Percentiles rank a stretch among this genome's conserved stretches.
These are phyloP conservation scores for Drosophila nigricruria DNA, from an alignment of 2,888 invertebrate genomes.

Conservation along the genomic window DNA sequence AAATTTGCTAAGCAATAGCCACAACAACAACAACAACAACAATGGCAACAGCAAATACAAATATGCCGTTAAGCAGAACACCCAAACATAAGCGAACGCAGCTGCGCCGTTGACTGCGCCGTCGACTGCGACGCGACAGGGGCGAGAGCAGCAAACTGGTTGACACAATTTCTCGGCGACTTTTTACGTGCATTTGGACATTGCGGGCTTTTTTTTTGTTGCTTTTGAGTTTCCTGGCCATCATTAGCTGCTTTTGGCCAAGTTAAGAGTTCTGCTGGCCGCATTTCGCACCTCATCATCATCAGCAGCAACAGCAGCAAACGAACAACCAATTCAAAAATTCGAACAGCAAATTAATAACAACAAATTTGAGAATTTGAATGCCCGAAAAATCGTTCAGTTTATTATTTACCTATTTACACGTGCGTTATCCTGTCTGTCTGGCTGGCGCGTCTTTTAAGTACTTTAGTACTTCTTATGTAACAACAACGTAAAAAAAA, in stretches of 20 bases:
- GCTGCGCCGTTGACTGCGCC: slow-evolving; percentile 32
- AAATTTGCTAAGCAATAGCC: slow-evolving; percentile 34
- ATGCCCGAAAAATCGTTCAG: not conserved
- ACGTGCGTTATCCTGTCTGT: slow-evolving; percentile 48
- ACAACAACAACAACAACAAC: slow-evolving; percentile 30
- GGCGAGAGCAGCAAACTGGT: slow-evolving; percentile 64
- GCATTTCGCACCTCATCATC: slow-evolving; percentile 48
- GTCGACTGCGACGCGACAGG: slow-evolving; percentile 2
- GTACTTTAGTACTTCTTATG: slow-evolving; percentile 26
- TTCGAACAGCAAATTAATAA: not conserved
- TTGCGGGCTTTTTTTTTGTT: slow-evolving; percentile 30
- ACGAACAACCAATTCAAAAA: not conserved
- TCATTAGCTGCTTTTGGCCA: slow-evolving; percentile 53
- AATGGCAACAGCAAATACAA: slow-evolving; percentile 16
- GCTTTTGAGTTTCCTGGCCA: slow-evolving; percentile 61
- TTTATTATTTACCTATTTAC: slow-evolving; percentile 51
- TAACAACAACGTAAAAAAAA: slow-evolving; percentile 15
- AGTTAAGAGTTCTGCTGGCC: slow-evolving; percentile 55
- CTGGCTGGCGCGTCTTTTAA: slow-evolving; percentile 12
- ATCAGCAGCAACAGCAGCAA: slow-evolving; percentile 6
- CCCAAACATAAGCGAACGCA: slow-evolving; percentile 36
- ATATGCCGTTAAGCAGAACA: slow-evolving; percentile 46
- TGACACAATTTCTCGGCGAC: slow-evolving; percentile 80
- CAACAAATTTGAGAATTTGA: slow-evolving; percentile 5
- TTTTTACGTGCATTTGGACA: slow-evolving; percentile 70